phyloP scores from a whole-genome alignment of 1,140 invertebrate genomes.

The Steinernema feltiae region DNA sequence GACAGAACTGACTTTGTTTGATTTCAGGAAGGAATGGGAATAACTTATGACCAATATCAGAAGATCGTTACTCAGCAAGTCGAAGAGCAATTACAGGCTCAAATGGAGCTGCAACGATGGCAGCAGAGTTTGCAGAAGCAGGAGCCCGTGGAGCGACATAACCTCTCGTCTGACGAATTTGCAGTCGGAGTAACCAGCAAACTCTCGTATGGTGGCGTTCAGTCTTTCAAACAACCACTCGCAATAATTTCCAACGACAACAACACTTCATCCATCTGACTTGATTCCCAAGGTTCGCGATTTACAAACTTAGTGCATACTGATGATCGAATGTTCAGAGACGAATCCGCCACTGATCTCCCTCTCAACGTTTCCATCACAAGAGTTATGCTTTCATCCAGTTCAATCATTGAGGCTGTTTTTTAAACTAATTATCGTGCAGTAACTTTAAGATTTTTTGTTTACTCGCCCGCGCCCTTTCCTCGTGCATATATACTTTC shows the following conservation, averaged over 20 bases:
- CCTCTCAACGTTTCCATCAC: not conserved
- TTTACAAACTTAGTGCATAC: not conserved
- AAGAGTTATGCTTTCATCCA: not conserved
- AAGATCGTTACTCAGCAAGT: not conserved
- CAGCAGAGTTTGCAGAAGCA: conserved; percentile 1
- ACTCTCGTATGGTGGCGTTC: not conserved
- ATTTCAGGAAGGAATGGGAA: conserved; percentile 26
- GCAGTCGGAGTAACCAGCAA: conserved; percentile 6
- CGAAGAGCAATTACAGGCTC: conserved; percentile 9
- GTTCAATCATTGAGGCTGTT: not conserved
- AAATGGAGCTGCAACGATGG: not conserved
- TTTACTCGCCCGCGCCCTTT: not conserved
- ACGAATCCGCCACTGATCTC: not conserved
- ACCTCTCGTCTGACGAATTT: not conserved
- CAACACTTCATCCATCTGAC: conserved; percentile 1
- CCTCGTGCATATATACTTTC: too few relatives aligned
- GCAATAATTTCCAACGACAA: not conserved
- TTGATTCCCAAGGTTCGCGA: not conserved
- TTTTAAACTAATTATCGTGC: too few relatives aligned
- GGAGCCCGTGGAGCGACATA: not conserved
- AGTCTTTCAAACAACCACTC: not conserved
- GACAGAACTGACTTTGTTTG: too few relatives aligned
- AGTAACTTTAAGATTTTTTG: not conserved
- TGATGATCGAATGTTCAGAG: not conserved
- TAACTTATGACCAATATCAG: conserved; percentile 26